Base-by-base conservation (phyloP, 2,797 vertebrate species). In the Pelodytes ibericus region DNA sequence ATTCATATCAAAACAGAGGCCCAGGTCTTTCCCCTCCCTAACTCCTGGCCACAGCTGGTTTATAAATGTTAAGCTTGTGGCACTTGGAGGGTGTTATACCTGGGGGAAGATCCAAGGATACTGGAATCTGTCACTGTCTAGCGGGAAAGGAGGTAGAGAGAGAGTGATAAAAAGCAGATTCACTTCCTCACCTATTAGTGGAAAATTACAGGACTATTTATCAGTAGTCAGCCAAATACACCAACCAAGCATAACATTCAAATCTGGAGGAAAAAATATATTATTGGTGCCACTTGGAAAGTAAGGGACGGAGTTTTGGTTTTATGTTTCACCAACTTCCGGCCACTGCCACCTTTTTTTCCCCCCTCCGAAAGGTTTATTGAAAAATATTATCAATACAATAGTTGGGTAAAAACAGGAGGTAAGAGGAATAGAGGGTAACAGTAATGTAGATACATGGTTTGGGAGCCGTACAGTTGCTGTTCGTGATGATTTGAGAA, bases 51-150 rank as follows among this genome's bases (percentile, higher is more conserved):
- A 64, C 47, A 60, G 44, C 47, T 73, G 71, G 57, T 79, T 79
- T 79, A 79, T 69, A 74, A 74, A 67, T 62, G 64, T 69, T 72
- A 72, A 78, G 58, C 65, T 77, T 57, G 80, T 20, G 80, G 64
- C 75, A 30, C 62, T 58, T 61, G 67, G 74, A 77, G 80, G 47
- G 71, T 70, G 68, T 67, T 81, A 77, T 76, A 71, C 62, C 71
- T 83, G 74, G 80, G 71, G 25, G 67, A 64, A 75, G 69, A 56
- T 72, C 62, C 58, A 68, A 77, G 73, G 27, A 69, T 30, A 63
- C 77, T 79, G 77, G 71, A 73, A 69, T 62, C 33, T 62, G 58
- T 79, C 71, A 73, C 62, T 72, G 22, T 31, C 44, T n/a, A 31
- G 36, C 41, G 26, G 29, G 29, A 33, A 18, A 56, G 59, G 31